phyloP scores from a whole-genome alignment of 2,797 vertebrate species.

The Notamacropus eugenii region DNA sequence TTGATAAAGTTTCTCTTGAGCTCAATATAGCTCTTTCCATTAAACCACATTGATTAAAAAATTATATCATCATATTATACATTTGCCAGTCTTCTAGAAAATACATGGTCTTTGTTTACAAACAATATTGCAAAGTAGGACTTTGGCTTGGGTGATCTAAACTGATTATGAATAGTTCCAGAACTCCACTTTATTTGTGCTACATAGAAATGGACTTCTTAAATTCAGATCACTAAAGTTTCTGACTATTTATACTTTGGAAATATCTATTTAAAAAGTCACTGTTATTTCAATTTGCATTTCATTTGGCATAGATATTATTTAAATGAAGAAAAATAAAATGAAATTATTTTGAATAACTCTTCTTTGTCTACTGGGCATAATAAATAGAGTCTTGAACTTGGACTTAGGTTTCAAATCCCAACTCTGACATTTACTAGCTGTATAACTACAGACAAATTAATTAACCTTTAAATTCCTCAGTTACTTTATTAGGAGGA shows the following conservation, averaged over 20 bases:
- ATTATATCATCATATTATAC: not conserved
- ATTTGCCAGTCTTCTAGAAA: not conserved
- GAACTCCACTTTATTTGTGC: not conserved
- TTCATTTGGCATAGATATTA: not conserved
- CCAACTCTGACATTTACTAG: not conserved
- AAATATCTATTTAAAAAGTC: not conserved
- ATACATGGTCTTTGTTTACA: not conserved
- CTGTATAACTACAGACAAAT: not conserved
- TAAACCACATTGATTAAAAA: not conserved
- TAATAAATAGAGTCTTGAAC: not conserved
- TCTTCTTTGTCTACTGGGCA: not conserved
- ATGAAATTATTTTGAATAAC: not conserved
- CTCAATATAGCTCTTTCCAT: not conserved
- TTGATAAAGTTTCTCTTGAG: not conserved
- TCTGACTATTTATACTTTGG: not conserved
- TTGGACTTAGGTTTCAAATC: not conserved
- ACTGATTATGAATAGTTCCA: not conserved
- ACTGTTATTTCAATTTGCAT: not conserved
- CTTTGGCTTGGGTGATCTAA: not conserved
- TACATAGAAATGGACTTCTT: not conserved
- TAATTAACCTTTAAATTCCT: not conserved
- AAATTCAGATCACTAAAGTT: not conserved
- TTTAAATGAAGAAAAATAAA: not conserved
- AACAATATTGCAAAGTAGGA: not conserved
- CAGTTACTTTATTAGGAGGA: not conserved